These are phyloP conservation scores for Eudasyphora cyanicolor DNA, from an alignment of 2,888 invertebrate species.

Conservation along the genomic window DNA sequence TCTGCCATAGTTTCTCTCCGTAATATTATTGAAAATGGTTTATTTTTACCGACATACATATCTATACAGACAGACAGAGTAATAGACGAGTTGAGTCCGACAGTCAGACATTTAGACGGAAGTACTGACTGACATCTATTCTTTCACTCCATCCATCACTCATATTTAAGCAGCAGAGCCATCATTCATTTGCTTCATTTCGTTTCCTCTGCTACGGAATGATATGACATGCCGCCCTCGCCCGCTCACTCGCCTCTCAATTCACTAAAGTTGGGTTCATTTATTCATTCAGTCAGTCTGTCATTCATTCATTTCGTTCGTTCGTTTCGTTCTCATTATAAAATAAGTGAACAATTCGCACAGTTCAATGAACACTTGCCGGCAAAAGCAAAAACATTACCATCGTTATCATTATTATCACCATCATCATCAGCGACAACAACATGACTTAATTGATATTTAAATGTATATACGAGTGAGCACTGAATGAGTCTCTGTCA, in stretches of 20 bases:
- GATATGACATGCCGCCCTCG: no score
- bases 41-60: no score
- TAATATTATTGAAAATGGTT: no score
- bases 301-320: neutral
- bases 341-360: neutral
- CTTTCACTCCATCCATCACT: neutral
- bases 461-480: constrained; percentile 22
- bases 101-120: no score
- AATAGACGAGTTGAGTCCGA: no score
- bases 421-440: neutral
- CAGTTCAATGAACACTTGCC: neutral
- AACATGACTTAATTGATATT: constrained; percentile 28
- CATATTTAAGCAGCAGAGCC: neutral
- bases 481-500: constrained; percentile 23
- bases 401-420: neutral
- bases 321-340: neutral
- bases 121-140: neutral
- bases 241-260: no score
- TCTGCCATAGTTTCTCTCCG: no score
- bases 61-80: no score
- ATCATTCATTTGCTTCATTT: no score
- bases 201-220: no score
- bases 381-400: neutral
- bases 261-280: neutral
- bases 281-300: neutral